Percentiles rank a stretch among this genome's conserved stretches.
phyloP scores from a whole-genome alignment of 2,888 invertebrate genomes.

The Eupithecia subfuscata region DNA sequence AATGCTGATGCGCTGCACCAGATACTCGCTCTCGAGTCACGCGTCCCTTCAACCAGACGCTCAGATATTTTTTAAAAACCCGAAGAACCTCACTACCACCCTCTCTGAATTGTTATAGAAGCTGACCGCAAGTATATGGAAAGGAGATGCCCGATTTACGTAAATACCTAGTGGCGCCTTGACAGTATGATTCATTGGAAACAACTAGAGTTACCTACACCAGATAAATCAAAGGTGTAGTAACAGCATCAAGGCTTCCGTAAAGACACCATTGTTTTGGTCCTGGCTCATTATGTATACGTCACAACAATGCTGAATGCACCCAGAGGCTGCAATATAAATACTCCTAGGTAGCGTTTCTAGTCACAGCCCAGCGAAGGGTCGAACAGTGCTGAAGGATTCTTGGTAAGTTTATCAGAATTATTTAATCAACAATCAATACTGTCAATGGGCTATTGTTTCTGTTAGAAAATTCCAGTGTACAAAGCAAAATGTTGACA shows the following conservation, averaged over 20 bases:
- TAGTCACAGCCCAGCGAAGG: slow-evolving; percentile 61
- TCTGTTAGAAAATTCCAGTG: not conserved
- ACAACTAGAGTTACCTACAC: not conserved
- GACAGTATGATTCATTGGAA: not conserved
- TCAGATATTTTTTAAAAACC: too few species aligned
- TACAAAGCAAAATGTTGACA: not conserved
- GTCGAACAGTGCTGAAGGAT: slow-evolving; percentile 57
- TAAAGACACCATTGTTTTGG: slow-evolving; percentile 56
- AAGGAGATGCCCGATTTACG: not conserved
- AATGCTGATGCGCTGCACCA: too few species aligned
- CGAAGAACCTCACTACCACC: too few species aligned
- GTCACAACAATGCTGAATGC: slow-evolving; percentile 62
- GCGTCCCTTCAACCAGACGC: too few species aligned
- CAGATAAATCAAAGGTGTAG: slow-evolving; percentile 26
- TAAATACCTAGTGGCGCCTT: not conserved
- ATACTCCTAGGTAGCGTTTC: slow-evolving; percentile 54
- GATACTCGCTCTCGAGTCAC: too few species aligned
- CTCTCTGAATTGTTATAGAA: not conserved
- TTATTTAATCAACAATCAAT: slow-evolving; percentile 6
- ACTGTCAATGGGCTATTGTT: not conserved
- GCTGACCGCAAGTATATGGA: not conserved
- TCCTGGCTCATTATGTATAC: slow-evolving; percentile 50
- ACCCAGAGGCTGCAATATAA: slow-evolving; percentile 66
- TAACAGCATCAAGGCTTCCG: slow-evolving; percentile 35
- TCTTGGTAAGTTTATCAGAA: slow-evolving; percentile 33